Evolutionary conservation across 2,113 vertebrate species (phyloP).

Genomic region (Columbina picui): DNA sequence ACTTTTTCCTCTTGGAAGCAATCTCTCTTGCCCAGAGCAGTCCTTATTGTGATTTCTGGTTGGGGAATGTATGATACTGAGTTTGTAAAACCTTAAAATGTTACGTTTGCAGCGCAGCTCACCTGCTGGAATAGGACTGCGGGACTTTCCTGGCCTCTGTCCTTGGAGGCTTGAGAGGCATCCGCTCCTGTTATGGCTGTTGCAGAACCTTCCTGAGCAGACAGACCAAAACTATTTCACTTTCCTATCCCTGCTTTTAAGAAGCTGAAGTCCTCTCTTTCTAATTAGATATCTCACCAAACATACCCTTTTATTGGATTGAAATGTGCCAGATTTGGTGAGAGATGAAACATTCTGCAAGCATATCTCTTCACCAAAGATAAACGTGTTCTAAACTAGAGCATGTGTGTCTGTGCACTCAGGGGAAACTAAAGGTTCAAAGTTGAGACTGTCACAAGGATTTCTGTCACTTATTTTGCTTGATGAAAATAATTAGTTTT

Average conservation of each 20-base stretch:
- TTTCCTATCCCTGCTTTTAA: background rate
- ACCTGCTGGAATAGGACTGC: background rate
- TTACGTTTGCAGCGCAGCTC: rapidly evolving
- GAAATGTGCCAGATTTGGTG: background rate
- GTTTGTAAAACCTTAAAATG: background rate
- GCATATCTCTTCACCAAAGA: background rate
- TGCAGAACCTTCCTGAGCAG: background rate
- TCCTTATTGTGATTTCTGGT: background rate
- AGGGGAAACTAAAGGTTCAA: rapidly evolving
- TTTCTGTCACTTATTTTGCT: background rate
- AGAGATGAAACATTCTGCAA: background rate
- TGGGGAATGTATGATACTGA: background rate
- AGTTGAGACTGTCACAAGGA: background rate
- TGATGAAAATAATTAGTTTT: background rate
- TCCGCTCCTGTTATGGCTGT: background rate
- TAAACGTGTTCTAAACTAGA: background rate
- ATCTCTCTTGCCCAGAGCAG: background rate
- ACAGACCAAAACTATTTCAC: background rate
- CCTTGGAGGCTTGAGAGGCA: background rate
- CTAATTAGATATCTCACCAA: background rate
- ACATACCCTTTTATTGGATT: background rate
- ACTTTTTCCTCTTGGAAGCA: background rate
- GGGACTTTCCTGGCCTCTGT: background rate
- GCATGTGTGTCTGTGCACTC: background rate
- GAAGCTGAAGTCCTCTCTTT: background rate